Evolutionary conservation across 2,113 vertebrate species (phyloP), one percentile per base, ranked within the genome.

Genomic region (Bothrops jararaca): DNA sequence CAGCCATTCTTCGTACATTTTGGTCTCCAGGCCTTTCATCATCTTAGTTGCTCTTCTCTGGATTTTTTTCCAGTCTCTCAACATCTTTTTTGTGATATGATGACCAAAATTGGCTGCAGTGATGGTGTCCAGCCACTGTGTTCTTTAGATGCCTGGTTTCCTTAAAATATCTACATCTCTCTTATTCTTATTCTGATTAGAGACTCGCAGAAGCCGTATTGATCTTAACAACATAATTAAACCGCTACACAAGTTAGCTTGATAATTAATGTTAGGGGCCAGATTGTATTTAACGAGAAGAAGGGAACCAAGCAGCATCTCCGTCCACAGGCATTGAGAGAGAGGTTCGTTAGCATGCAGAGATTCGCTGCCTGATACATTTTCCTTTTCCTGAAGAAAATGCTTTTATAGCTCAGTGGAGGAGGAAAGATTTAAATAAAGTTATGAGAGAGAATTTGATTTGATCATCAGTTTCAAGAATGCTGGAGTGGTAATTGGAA

Each of bases 361-460:
- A 1, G 34, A 23, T 56, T 74, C 39, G 4, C 54, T 29, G 56
- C 57, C 92, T 86, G 29, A 85, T 90, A 64, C 89, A 90, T 93
- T 93, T 93, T 45, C 74, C 86, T 93, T 80, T 93, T 90, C 89
- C 64, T 45, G 20, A n/a, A 95, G 92, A 93, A 60, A 89, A 24
- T 48, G 85, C 89, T 93, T 93, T 93, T 93, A 91, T 85, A 96
- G 92, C 89, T 95, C 92, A 89, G 20, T 89, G 85, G 87, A 95
- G 50, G 90, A 92, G 92, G 90, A 93, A 91, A 85, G 93, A 95
- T 74, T 80, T 95, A 86, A 95, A 94, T 93, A 94, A 94, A 95
- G 45, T 94, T 86, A 91, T 57, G 57, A 64, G 91, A 94, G 74
- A 94, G 92, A 96, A 96, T 94, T 93, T 95, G 90, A 96, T 93